Percentiles rank a stretch among this genome's conserved stretches.
Evolutionary conservation across 2,797 vertebrate genomes (phyloP).

Genomic region (Threskiornis aethiopicus): DNA sequence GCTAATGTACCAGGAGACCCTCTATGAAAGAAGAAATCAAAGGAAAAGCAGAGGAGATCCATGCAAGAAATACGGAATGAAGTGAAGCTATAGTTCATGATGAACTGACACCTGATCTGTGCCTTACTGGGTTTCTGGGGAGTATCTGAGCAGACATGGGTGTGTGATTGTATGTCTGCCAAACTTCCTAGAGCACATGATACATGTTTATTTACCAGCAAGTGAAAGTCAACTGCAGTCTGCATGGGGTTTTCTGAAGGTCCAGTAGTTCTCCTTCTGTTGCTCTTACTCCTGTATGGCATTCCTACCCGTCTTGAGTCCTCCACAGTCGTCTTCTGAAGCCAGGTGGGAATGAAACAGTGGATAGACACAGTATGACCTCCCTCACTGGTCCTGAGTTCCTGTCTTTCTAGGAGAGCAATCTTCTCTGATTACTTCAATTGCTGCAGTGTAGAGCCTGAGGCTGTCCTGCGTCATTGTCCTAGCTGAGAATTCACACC

Average conservation of each 20-base stretch:
- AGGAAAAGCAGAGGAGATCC: background rate
- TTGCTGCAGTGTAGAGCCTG: background rate
- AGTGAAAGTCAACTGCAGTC: background rate
- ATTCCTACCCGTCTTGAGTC: background rate
- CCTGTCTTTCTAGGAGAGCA: background rate
- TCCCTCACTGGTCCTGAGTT: background rate
- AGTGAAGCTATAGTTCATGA: background rate
- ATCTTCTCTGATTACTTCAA: background rate
- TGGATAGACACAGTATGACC: background rate
- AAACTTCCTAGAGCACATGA: background rate
- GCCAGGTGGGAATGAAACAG: background rate
- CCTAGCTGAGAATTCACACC: background rate
- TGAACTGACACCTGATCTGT: background rate
- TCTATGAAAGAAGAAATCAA: background rate
- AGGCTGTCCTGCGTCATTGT: background rate
- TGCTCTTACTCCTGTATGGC: background rate
- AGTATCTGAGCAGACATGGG: background rate
- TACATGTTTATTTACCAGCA: background rate
- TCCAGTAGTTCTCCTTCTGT: background rate
- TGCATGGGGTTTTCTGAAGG: background rate
- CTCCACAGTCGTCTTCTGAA: background rate
- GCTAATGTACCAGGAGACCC: background rate
- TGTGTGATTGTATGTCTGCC: background rate
- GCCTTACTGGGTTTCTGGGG: background rate
- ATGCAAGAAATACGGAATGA: background rate